These are phyloP conservation scores for Gari tellinella DNA, from an alignment of 2,888 invertebrate species.

Conservation along the genomic window DNA sequence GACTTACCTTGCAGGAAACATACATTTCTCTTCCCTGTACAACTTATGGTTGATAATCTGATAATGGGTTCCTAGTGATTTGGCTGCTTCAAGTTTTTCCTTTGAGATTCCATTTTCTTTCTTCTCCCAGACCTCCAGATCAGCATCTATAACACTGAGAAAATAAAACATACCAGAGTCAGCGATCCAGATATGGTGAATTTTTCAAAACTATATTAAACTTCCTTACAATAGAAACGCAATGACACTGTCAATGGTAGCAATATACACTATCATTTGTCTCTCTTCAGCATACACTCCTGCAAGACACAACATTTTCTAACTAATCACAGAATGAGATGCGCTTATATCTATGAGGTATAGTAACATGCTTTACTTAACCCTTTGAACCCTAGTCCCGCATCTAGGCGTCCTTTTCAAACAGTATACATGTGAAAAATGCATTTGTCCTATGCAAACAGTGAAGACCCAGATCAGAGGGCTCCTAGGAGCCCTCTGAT, in stretches of 20 bases:
- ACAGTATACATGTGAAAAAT: too few relatives aligned
- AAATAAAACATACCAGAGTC: conserved; percentile 10
- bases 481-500: neutral
- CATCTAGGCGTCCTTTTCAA: too few relatives aligned
- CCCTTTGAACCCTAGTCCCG: too few relatives aligned
- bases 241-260: too few relatives aligned
- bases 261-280: too few relatives aligned
- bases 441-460: too few relatives aligned
- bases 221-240: too few relatives aligned
- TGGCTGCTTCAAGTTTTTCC: conserved; percentile 88
- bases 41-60: conserved; percentile 93
- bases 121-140: conserved; percentile 88
- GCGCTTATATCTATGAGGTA: too few relatives aligned
- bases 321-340: too few relatives aligned
- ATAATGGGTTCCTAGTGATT: conserved; percentile 88
- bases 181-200: neutral
- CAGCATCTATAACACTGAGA: conserved; percentile 88
- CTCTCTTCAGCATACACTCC: too few relatives aligned
- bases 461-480: neutral
- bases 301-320: too few relatives aligned
- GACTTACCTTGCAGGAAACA: conserved; percentile 89
- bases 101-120: conserved; percentile 88
- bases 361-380: too few relatives aligned
- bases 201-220: neutral
- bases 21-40: conserved; percentile 93